A percentile compares a stretch with the other conserved stretches of the same genome.
Evolutionary conservation across 1,140 invertebrate species (phyloP).

Genomic region (Ips typographus): DNA sequence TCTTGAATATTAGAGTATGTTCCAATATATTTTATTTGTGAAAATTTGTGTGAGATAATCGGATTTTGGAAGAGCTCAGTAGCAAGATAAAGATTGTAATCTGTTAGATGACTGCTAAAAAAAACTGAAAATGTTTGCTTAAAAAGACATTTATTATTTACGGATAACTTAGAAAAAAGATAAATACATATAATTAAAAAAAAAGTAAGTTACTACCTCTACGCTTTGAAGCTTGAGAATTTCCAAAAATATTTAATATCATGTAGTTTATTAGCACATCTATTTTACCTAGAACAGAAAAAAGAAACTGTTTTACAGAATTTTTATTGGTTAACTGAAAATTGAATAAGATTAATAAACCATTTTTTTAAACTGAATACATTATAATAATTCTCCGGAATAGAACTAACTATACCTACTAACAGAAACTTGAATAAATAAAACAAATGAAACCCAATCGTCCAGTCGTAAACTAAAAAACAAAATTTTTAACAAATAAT

Average conservation of each 20-base stretch:
- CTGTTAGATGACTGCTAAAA: too few species aligned
- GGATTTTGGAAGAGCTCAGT: too few species aligned
- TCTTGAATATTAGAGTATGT: too few species aligned
- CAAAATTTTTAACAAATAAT: background rate
- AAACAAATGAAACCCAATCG: too few species aligned
- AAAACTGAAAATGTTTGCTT: background rate
- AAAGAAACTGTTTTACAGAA: background rate
- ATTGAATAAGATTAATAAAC: background rate
- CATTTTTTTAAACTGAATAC: background rate
- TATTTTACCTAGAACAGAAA: background rate
- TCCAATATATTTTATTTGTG: too few species aligned
- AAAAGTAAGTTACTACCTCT: conserved; percentile 7
- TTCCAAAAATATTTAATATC: background rate
- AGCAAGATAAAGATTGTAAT: too few species aligned
- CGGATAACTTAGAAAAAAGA: conserved; percentile 28
- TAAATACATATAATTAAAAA: conserved; percentile 18
- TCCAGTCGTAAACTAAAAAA: background rate
- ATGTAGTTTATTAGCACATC: conserved; percentile 14
- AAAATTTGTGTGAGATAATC: too few species aligned
- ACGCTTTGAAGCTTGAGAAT: conserved; percentile 15
- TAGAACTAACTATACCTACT: background rate
- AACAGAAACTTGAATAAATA: background rate
- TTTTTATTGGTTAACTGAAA: background rate
- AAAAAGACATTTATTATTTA: conserved; percentile 32
- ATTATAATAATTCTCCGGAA: background rate